These are phyloP conservation scores for Drosophila sechellia DNA, from an alignment of 1,140 invertebrate genomes.

Conservation along the genomic window DNA sequence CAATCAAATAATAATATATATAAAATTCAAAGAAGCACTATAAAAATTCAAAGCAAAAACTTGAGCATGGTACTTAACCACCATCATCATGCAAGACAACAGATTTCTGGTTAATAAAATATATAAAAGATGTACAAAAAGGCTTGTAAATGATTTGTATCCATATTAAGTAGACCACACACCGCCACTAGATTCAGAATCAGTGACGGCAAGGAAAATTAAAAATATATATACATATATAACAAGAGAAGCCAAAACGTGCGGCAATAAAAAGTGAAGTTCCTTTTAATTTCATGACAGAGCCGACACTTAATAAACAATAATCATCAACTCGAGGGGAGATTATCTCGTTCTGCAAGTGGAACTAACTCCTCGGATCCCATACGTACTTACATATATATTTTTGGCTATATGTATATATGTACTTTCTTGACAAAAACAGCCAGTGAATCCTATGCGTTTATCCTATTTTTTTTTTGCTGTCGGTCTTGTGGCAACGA, in stretches of 20 bases:
- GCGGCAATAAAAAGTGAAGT: constrained; percentile 68
- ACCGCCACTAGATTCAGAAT: constrained; percentile 22
- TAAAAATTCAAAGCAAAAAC: constrained; percentile 22
- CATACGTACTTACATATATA: neutral
- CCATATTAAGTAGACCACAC: constrained; percentile 40
- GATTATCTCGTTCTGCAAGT: constrained; percentile 28
- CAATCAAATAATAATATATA: constrained; percentile 29
- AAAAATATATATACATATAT: constrained; percentile 21
- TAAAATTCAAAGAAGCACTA: neutral
- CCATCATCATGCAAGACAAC: constrained; percentile 6
- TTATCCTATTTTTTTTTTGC: constrained; percentile 13
- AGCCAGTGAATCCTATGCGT: constrained; percentile 14
- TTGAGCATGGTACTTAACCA: constrained; percentile 8
- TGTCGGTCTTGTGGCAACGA: constrained; percentile 55
- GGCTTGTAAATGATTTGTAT: constrained; percentile 35
- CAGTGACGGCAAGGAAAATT: constrained; percentile 12
- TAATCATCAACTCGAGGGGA: constrained; percentile 55
- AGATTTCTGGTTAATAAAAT: constrained; percentile 24
- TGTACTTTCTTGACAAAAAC: neutral
- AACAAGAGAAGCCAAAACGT: constrained; percentile 52
- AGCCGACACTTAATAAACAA: constrained; percentile 80
- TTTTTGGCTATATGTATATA: neutral
- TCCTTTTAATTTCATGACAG: constrained; percentile 74
- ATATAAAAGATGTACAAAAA: constrained; percentile 10
- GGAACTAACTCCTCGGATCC: constrained; percentile 44